Conservation (phyloP, 2,113 vertebrate genomes). For the Ciconia stormi region DNA sequence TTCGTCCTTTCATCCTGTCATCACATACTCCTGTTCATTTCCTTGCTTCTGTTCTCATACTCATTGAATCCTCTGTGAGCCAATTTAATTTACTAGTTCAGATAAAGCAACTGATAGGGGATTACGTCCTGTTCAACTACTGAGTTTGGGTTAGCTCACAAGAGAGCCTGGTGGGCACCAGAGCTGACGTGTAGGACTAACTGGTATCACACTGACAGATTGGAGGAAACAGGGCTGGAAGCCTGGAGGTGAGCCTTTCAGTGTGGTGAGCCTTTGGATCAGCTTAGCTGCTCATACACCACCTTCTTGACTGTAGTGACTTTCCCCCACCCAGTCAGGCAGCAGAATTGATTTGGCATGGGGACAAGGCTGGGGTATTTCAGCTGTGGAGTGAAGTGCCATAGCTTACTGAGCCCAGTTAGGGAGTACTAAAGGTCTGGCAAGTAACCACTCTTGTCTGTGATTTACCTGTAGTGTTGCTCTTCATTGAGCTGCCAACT, state of each 20-base stretch:
- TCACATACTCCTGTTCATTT: not conserved
- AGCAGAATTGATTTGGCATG: not conserved
- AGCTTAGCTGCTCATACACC: not conserved
- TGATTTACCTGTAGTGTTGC: not conserved
- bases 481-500: not conserved
- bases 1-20: not conserved
- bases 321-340: not conserved
- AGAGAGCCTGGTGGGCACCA: not conserved
- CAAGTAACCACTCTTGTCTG: not conserved
- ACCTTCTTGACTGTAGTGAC: not conserved
- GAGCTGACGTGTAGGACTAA: not conserved
- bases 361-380: not conserved
- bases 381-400: not conserved
- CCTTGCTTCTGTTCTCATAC: not conserved
- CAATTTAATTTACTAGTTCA: not conserved
- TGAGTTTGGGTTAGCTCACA: not conserved
- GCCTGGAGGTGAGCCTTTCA: not conserved
- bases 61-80: not conserved
- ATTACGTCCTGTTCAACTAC: rapidly evolving
- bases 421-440: not conserved
- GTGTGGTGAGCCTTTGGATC: not conserved
- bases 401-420: not conserved
- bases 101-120: not conserved
- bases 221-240: not conserved
- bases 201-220: not conserved